A percentile compares a stretch with the other conserved stretches of the same genome.
Evolutionary conservation across 35 echinoderm and acorn worm species (phyloP).

Genomic region (Hemicentrotus pulcherrimus): DNA sequence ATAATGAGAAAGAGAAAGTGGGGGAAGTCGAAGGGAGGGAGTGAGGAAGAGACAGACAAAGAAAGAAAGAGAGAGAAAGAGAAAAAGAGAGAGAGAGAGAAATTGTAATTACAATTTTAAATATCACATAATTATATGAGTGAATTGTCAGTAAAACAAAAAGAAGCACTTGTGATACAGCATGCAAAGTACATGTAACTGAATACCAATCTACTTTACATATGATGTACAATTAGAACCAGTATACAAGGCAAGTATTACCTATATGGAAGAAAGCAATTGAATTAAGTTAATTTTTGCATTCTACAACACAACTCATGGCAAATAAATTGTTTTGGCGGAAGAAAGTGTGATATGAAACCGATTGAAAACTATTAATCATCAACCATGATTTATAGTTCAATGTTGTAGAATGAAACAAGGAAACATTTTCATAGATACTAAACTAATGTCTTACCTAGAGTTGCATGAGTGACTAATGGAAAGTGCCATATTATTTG

Average conservation of each 20-base stretch:
- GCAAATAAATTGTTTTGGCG: not conserved
- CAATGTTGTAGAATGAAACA: not conserved
- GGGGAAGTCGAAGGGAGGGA: not conserved
- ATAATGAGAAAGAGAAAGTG: not conserved
- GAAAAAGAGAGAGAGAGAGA: not conserved
- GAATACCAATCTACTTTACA: too few relatives aligned
- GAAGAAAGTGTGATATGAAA: conserved; percentile 5
- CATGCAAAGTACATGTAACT: too few relatives aligned
- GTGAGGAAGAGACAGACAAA: not conserved
- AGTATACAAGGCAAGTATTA: not conserved
- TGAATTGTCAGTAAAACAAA: too few relatives aligned
- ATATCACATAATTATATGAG: too few relatives aligned
- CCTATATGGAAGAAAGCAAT: not conserved
- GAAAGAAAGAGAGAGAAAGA: too few relatives aligned
- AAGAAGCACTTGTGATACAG: too few relatives aligned
- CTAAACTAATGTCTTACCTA: not conserved
- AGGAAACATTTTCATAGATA: not conserved
- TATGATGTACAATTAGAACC: too few relatives aligned
- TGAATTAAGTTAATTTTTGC: not conserved
- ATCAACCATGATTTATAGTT: not conserved
- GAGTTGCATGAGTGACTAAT: not conserved
- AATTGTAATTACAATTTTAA: not conserved
- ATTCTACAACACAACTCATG: not conserved
- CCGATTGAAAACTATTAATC: not conserved
- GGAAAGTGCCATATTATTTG: not conserved